phyloP scores from a whole-genome alignment of 2,113 vertebrate species.

The Mesocricetus auratus region DNA sequence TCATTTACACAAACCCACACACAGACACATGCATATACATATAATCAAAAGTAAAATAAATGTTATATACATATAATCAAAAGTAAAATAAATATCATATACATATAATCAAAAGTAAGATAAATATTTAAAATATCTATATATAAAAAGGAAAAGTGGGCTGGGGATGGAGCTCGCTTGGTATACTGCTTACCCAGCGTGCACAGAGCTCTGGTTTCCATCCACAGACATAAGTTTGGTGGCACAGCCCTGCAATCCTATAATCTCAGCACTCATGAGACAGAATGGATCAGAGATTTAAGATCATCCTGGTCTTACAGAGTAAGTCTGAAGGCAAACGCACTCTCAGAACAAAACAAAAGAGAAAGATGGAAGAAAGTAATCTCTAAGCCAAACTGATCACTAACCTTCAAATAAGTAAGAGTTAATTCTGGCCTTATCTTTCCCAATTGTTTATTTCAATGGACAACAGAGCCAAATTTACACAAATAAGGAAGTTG shows the following conservation, averaged over 20 bases:
- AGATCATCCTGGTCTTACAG: neutral
- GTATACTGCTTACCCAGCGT: neutral
- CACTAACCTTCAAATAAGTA: neutral
- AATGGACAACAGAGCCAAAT: neutral
- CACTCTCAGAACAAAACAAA: neutral
- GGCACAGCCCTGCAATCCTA: neutral
- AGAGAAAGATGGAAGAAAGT: neutral
- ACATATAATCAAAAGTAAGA: neutral
- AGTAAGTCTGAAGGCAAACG: neutral
- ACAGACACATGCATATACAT: neutral
- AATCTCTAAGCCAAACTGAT: neutral
- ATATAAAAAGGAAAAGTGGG: neutral
- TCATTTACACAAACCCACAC: neutral
- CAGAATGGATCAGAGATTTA: neutral
- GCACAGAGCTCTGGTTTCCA: no score
- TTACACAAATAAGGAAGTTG: neutral
- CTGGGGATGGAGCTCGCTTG: neutral
- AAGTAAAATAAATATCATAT: neutral
- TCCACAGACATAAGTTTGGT: neutral
- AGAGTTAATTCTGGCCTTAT: neutral
- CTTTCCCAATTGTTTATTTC: neutral
- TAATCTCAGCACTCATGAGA: neutral
- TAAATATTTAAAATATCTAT: neutral
- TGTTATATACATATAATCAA: neutral
- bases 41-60: neutral